A percentile compares a stretch with the other conserved stretches of the same genome.
phyloP scores from a whole-genome alignment of 2,797 vertebrate species.

The Mus spretus region DNA sequence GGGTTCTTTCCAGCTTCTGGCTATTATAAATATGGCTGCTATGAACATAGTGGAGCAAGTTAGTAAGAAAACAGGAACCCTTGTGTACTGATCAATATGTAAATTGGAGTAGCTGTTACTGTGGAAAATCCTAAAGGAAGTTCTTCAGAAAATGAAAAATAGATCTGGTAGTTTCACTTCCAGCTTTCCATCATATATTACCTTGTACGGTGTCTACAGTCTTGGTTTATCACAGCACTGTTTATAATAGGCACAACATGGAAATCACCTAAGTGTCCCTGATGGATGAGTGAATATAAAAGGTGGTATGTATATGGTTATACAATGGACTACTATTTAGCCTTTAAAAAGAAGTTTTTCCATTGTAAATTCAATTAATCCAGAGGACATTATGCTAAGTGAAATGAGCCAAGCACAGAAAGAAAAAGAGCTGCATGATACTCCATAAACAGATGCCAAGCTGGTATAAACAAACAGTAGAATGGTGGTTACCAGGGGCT shows the following conservation, averaged over 20 bases:
- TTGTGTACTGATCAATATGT: not conserved
- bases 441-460: not conserved
- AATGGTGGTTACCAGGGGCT: not conserved
- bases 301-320: not conserved
- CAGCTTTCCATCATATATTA: not conserved
- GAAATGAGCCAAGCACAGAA: not conserved
- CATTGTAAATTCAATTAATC: not conserved
- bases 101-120: not conserved
- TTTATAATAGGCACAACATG: not conserved
- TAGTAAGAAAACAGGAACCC: not conserved
- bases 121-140: not conserved
- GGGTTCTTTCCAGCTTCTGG: no score
- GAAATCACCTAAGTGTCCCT: not conserved
- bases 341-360: conserved; percentile 13
- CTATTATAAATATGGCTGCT: no score
- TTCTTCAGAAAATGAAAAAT: not conserved
- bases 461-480: not conserved
- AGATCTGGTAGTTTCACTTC: not conserved
- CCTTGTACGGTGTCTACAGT: not conserved
- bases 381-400: not conserved
- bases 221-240: not conserved
- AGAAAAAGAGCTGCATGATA: not conserved
- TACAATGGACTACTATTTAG: not conserved
- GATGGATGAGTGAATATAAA: not conserved
- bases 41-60: no score